Conservation (phyloP, 2,888 invertebrate species). For the Amorpha juglandis region DNA sequence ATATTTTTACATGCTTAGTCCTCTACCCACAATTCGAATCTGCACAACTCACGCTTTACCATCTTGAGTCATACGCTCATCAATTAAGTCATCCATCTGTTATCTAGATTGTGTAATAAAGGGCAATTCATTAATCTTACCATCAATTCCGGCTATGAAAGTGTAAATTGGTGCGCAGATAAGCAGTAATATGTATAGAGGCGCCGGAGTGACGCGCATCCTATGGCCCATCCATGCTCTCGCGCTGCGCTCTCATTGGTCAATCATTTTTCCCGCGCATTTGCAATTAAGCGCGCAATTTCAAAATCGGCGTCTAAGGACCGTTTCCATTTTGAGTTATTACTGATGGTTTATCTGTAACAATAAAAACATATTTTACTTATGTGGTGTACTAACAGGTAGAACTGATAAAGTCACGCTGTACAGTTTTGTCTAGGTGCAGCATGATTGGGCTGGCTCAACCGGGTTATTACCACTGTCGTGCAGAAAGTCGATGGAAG, state of each 20-base stretch:
- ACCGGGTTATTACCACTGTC: too few species aligned
- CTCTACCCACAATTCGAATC: not conserved
- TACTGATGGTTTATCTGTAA: slow-evolving; percentile 6
- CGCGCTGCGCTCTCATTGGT: slow-evolving; percentile 63
- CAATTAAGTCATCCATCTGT: slow-evolving; percentile 2
- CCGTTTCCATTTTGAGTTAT: slow-evolving; percentile 17
- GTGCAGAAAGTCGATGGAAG: too few species aligned
- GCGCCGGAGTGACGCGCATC: slow-evolving; percentile 77
- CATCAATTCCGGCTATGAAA: slow-evolving; percentile 75
- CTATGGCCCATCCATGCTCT: slow-evolving; percentile 82
- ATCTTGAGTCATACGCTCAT: not conserved
- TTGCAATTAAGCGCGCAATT: slow-evolving; percentile 33
- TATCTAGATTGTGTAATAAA: slow-evolving; percentile 27
- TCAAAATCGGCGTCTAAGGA: slow-evolving; percentile 27
- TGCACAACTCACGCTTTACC: not conserved
- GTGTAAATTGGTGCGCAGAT: slow-evolving; percentile 61
- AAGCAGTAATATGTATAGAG: slow-evolving; percentile 67
- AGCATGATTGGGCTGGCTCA: too few species aligned
- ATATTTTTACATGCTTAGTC: too few species aligned
- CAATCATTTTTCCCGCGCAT: slow-evolving; percentile 46
- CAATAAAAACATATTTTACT: not conserved
- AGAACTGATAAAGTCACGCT: too few species aligned
- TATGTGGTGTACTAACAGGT: too few species aligned
- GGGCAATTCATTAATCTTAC: slow-evolving; percentile 49
- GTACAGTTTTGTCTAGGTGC: too few species aligned